Conservation (phyloP, 2,113 vertebrate species). For the Heloderma charlesbogerti region DNA sequence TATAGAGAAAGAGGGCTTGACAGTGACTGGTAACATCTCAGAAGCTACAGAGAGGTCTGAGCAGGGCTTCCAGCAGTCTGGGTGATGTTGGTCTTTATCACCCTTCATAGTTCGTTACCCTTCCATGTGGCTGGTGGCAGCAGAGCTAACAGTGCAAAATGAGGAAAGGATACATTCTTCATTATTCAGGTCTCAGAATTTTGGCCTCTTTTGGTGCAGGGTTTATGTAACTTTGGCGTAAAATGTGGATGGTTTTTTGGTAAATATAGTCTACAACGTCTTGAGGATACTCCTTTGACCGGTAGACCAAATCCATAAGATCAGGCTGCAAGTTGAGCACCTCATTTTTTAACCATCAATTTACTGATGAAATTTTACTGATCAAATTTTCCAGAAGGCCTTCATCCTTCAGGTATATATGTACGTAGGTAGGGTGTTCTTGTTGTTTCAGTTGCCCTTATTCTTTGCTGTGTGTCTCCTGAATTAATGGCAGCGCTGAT, state of each 20-base stretch:
- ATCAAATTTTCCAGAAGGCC: not conserved
- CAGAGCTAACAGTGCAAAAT: not conserved
- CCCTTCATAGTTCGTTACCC: not conserved
- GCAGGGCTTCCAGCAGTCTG: not conserved
- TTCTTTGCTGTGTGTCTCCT: not conserved
- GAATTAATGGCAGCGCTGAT: slow-evolving; percentile 11
- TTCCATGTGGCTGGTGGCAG: not conserved
- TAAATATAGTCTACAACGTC: too few relatives aligned
- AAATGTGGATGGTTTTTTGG: not conserved
- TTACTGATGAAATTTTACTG: not conserved
- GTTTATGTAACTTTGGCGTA: not conserved
- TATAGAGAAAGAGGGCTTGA: not conserved
- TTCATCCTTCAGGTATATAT: not conserved
- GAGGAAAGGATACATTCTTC: not conserved
- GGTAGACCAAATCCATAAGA: not conserved
- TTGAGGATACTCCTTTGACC: not conserved
- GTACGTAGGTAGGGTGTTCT: not conserved
- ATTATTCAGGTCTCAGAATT: too few relatives aligned
- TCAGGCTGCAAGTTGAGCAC: not conserved
- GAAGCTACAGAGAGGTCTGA: not conserved
- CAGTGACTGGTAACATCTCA: not conserved
- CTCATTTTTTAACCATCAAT: not conserved
- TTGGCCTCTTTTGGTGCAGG: not conserved
- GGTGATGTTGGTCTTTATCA: not conserved
- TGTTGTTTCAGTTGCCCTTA: not conserved